Evolutionary conservation across 2,113 vertebrate genomes (phyloP).

Genomic region (Ploceus nigricollis): DNA sequence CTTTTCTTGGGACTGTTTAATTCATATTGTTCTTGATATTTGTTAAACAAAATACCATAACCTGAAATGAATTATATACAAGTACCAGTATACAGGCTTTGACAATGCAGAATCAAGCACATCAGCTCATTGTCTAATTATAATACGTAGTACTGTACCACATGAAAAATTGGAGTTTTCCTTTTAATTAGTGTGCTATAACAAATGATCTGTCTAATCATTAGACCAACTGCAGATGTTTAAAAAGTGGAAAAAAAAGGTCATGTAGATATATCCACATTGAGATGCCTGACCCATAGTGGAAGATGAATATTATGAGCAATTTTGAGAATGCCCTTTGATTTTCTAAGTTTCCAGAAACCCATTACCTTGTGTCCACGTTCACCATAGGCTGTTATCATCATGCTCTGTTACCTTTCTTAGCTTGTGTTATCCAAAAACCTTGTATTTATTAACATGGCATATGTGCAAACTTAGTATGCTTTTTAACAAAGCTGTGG

Average conservation of each 20-base stretch:
- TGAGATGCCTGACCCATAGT: neutral
- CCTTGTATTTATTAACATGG: neutral
- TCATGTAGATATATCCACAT: neutral
- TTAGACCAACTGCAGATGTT: neutral
- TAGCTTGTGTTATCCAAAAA: neutral
- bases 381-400: neutral
- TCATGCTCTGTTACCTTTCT: neutral
- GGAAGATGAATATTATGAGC: neutral
- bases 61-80: neutral
- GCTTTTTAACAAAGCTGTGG: neutral
- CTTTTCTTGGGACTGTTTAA: neutral
- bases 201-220: neutral
- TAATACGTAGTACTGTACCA: neutral
- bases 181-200: neutral
- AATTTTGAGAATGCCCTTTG: neutral
- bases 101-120: neutral
- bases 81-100: neutral
- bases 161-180: neutral
- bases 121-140: neutral
- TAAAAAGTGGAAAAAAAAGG: neutral
- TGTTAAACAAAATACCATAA: neutral
- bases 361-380: fast-evolving
- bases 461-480: neutral
- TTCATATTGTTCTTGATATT: neutral
- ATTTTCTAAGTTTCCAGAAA: neutral